Evolutionary conservation across 1,140 invertebrate genomes (phyloP).

Genomic region (Triops cancriformis): DNA sequence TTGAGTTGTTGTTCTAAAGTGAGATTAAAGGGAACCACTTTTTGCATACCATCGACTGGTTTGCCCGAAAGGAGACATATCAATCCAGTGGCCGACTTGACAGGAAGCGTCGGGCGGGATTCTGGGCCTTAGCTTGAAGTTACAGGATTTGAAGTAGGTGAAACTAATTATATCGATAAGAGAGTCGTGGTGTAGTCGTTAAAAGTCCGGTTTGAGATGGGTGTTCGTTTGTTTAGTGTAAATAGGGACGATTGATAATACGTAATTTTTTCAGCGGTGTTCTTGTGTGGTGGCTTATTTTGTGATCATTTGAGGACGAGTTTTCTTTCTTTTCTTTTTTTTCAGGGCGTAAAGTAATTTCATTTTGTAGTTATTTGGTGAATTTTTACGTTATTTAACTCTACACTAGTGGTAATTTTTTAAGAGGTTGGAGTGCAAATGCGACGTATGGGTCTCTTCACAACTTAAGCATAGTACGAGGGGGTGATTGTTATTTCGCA

Average conservation of each 20-base stretch:
- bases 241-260: background rate
- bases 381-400: no score
- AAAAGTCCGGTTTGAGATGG: background rate
- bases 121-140: background rate
- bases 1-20: background rate
- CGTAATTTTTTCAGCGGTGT: background rate
- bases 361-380: no score
- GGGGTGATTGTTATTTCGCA: background rate
- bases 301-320: no score
- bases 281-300: background rate
- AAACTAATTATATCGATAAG: background rate
- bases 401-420: no score
- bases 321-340: no score
- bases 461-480: background rate
- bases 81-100: background rate
- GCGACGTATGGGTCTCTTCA: background rate
- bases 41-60: background rate
- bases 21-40: background rate
- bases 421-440: no score
- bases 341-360: no score
- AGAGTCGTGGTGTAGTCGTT: background rate
- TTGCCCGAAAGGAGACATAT: background rate
- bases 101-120: background rate
- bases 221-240: background rate
- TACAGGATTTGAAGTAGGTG: background rate